phyloP scores from a whole-genome alignment of 2,113 vertebrate genomes.

The Esox niger region DNA sequence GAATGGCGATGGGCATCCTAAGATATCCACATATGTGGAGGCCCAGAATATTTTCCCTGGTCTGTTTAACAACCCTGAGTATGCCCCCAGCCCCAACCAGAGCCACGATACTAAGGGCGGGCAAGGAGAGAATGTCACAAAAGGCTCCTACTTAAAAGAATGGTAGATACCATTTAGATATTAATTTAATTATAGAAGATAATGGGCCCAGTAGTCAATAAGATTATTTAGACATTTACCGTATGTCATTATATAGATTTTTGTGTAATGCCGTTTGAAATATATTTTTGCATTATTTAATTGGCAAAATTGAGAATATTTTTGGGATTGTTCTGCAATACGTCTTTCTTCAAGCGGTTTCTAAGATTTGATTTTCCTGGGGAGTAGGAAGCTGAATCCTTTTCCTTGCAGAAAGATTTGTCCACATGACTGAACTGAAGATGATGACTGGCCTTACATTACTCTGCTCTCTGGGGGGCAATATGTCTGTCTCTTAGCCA shows the following conservation, averaged over 20 bases:
- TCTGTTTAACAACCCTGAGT: neutral
- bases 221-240: neutral
- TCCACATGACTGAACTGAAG: conserved; percentile 53
- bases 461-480: conserved; percentile 32
- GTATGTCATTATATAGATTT: neutral
- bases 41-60: neutral
- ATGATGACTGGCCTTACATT: conserved; percentile 59
- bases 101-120: neutral
- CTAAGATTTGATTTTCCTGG: conserved; percentile 11
- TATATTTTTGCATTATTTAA: too few relatives aligned
- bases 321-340: too few relatives aligned
- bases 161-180: too few relatives aligned
- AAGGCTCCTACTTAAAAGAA: neutral
- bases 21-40: neutral
- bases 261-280: neutral
- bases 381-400: conserved; percentile 37
- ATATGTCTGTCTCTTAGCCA: conserved; percentile 28
- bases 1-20: neutral
- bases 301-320: too few relatives aligned
- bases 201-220: neutral
- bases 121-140: neutral
- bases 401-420: conserved; percentile 35
- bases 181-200: neutral
- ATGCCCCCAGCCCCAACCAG: neutral
- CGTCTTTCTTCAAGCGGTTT: conserved; percentile 2